Evolutionary conservation across 2,797 vertebrate genomes (phyloP).

Genomic region (Sebastes iracundus): DNA sequence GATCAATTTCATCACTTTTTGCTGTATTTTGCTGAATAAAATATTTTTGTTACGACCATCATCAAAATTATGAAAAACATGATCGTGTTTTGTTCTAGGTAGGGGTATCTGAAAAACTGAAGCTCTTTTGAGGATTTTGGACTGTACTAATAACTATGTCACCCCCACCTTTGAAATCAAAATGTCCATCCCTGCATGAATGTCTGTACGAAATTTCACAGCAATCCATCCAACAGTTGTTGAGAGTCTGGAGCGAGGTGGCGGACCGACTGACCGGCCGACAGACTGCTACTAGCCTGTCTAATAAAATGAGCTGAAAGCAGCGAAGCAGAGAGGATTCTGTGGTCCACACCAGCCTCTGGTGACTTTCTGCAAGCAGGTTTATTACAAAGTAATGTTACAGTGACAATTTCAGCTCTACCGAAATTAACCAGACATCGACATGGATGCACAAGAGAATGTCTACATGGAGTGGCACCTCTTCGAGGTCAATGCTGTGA

Average conservation of each 20-base stretch:
- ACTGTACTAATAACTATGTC: too few relatives aligned
- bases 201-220: not conserved
- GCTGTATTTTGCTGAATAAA: too few relatives aligned
- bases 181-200: not conserved
- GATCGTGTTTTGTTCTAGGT: too few relatives aligned
- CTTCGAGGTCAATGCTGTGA: conserved; percentile 80
- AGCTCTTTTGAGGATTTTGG: too few relatives aligned
- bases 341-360: conserved; percentile 58
- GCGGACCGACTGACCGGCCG: rapidly evolving
- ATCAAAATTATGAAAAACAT: too few relatives aligned
- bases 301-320: not conserved
- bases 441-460: conserved; percentile 88
- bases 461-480: conserved; percentile 83
- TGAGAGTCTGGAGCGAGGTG: not conserved
- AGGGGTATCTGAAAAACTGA: too few relatives aligned
- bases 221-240: not conserved
- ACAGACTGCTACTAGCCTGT: not conserved
- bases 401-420: conserved; percentile 94
- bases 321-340: conserved; percentile 6
- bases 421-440: conserved; percentile 91
- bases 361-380: conserved; percentile 94
- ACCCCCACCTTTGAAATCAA: too few relatives aligned
- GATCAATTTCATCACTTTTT: too few relatives aligned
- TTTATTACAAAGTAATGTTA: conserved; percentile 94
- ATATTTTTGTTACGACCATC: too few relatives aligned